Evolutionary conservation across 1,140 invertebrate genomes (phyloP), one percentile per base, ranked within the genome.

Genomic region (Trinorchestia longiramus): DNA sequence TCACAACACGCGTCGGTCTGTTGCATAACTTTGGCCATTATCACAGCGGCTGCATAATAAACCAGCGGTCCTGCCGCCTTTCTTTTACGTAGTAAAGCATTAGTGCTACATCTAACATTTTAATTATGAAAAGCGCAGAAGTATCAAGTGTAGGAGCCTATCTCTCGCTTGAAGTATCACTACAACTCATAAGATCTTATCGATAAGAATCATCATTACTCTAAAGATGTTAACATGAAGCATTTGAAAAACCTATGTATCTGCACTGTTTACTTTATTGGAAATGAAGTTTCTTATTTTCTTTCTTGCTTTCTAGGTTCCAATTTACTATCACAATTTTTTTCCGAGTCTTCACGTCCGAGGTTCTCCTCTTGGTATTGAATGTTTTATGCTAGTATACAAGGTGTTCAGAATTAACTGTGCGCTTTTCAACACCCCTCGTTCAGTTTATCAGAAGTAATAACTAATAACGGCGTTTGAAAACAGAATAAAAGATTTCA

Each of bases 11-110:
- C 62, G 62, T 11, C 6, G 44, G 44, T 45, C 92, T 28, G 92
- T 36, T n/a, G 36, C 92, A 40, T 40, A 94, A 94, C 92, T 94
- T 94, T 43, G 40, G 43, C 43, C 92, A 94, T 94, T 94, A 94
- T 94, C 92, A n/a, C 43, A 42, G 43, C 43, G 40, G 43, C 92
- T 91, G 88, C 88, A 43, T 8, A 91, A 91, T 91, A 42, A 91
- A 91, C 28, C 41, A 91, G 41, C 88, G 36, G 88, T 42, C 43
- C 41, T 91, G 19, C 41, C 8, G 88, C 88, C 1, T 3, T 15
- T 28, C 28, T 77, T 77, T 77, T 77, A 23, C 62, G 36, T 77
- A 77, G 28, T 28, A 77, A 77, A 15, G 28, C 62, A 19, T 6
- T 77, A 36, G 62, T 11, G 11, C 28, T 77, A 28, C 11, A 77